Conservation (phyloP, 2,888 invertebrate species). For the Dynastes tityus region DNA sequence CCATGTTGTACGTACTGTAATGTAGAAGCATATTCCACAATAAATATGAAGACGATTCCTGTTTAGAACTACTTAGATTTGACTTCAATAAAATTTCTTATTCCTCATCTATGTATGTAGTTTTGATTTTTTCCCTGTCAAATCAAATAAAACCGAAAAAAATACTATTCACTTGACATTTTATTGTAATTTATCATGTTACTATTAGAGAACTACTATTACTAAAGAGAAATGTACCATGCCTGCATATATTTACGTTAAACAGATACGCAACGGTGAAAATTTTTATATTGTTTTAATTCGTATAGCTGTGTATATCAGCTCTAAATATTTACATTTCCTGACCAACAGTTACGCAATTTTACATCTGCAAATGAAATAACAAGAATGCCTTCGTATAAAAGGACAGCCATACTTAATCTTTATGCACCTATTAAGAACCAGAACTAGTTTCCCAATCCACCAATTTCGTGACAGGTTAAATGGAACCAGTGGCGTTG, state of each 20-base stretch:
- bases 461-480: background rate
- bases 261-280: background rate
- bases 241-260: no score
- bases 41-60: no score
- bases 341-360: slow-evolving; percentile 12
- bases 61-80: no score
- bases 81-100: no score
- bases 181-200: no score
- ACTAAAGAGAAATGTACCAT: no score
- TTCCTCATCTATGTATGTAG: no score
- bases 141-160: no score
- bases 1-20: background rate
- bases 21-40: no score
- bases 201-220: no score
- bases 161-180: no score
- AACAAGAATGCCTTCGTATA: slow-evolving; percentile 11
- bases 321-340: slow-evolving; percentile 22
- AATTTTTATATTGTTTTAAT: slow-evolving; percentile 8
- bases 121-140: no score
- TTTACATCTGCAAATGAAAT: slow-evolving; percentile 22
- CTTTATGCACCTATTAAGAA: slow-evolving; percentile 10
- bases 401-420: slow-evolving; percentile 18
- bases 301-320: background rate
- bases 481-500: background rate
- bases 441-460: slow-evolving; percentile 1